Evolutionary conservation across 2,888 invertebrate species (phyloP).

Genomic region (Noctua pronuba): DNA sequence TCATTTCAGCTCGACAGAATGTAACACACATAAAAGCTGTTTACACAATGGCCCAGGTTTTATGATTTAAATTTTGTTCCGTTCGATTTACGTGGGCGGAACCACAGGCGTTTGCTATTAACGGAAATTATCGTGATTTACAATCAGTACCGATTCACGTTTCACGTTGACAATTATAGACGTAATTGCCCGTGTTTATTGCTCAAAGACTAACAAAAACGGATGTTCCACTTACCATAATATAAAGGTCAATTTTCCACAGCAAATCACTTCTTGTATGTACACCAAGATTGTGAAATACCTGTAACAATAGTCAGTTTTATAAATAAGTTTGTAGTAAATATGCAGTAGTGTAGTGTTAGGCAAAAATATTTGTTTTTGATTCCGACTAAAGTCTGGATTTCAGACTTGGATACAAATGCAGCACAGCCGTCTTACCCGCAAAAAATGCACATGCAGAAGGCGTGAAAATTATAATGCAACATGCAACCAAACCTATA

Average conservation of each 20-base stretch:
- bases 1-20: slow-evolving; percentile 50
- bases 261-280: slow-evolving; percentile 84
- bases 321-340: neutral
- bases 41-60: slow-evolving; percentile 46
- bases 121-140: slow-evolving; percentile 48
- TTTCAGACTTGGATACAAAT: neutral
- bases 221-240: slow-evolving; percentile 71
- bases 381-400: neutral
- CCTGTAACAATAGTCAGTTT: slow-evolving; percentile 73
- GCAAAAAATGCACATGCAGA: too few species aligned
- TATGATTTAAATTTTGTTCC: slow-evolving; percentile 57
- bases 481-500: neutral
- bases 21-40: slow-evolving; percentile 37
- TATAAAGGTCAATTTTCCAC: slow-evolving; percentile 64
- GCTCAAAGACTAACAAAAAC: slow-evolving; percentile 1
- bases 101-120: slow-evolving; percentile 54
- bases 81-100: slow-evolving; percentile 38
- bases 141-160: slow-evolving; percentile 37
- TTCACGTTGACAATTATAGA: slow-evolving; percentile 42
- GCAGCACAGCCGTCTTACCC: neutral
- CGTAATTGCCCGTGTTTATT: slow-evolving; percentile 20
- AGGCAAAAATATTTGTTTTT: neutral
- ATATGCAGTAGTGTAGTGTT: neutral
- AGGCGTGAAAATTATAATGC: neutral
- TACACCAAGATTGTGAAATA: slow-evolving; percentile 85